phyloP scores from a whole-genome alignment of 2,797 vertebrate species.

The Notoglanidium macrostoma region DNA sequence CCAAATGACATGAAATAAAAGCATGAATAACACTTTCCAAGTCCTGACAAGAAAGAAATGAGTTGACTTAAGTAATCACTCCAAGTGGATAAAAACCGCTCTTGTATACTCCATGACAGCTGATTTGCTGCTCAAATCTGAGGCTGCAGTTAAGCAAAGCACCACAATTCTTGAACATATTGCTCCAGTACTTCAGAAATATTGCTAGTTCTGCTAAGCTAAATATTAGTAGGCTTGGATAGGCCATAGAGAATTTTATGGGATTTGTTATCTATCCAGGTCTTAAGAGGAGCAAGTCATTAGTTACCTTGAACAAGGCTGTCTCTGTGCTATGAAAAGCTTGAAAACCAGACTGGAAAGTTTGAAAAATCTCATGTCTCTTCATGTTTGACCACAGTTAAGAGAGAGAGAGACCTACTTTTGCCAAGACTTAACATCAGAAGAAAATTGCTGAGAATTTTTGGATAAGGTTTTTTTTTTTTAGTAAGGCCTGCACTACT shows the following conservation, averaged over 20 bases:
- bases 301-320: neutral
- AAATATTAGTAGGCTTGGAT: neutral
- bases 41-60: neutral
- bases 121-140: neutral
- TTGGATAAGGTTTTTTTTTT: neutral
- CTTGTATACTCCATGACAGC: neutral
- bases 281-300: neutral
- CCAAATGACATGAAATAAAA: neutral
- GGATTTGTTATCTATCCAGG: neutral
- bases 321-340: slow-evolving; percentile 10
- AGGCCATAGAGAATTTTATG: neutral
- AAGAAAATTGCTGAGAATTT: neutral
- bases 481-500: neutral
- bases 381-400: neutral
- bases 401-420: neutral
- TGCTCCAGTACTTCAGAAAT: neutral
- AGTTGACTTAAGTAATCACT: neutral
- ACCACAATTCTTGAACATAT: neutral
- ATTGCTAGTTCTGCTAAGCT: neutral
- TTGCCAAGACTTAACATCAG: neutral
- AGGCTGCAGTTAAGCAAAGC: neutral
- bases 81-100: neutral
- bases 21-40: neutral
- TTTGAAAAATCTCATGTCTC: neutral
- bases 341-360: neutral